These are phyloP conservation scores for Corella eumyota DNA, from an alignment of 23 tunicate genomes.

Conservation along the genomic window DNA sequence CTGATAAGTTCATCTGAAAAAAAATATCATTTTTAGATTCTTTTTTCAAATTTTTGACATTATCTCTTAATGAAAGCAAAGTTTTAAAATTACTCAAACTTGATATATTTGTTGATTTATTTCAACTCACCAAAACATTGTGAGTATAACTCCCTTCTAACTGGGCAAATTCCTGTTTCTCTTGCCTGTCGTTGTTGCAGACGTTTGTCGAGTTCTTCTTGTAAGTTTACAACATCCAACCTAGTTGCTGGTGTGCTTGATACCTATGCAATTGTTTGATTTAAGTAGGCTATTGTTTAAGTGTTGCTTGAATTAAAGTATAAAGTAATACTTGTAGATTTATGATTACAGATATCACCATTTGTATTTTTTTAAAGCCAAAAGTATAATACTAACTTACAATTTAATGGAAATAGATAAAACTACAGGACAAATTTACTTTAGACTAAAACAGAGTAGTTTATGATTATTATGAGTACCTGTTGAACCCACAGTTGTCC, in stretches of 20 bases:
- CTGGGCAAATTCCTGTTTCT: conserved; percentile 99
- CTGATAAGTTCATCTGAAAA: conserved; percentile 84
- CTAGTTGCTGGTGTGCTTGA: conserved; percentile 98
- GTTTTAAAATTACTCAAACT: neutral
- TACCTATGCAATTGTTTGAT: conserved; percentile 15
- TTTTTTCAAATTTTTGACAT: no score
- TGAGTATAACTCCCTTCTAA: conserved; percentile 93
- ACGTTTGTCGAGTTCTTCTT: conserved; percentile 94
- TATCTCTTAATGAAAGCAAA: neutral
- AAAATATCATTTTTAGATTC: neutral
- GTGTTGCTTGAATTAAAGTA: neutral
- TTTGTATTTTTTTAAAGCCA: no score
- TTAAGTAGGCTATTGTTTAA: neutral
- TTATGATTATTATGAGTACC: no score
- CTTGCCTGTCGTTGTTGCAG: conserved; percentile 97
- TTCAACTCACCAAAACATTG: conserved; percentile 81
- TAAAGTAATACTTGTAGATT: no score
- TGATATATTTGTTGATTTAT: neutral
- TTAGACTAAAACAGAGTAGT: no score
- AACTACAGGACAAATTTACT: no score
- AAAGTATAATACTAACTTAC: no score
- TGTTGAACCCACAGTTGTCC: conserved; percentile 98
- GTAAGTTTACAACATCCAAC: conserved; percentile 90
- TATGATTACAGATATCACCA: no score
- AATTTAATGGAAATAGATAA: no score